These are phyloP conservation scores for Macrophya alboannulata DNA, from an alignment of 2,888 invertebrate species.

Conservation along the genomic window DNA sequence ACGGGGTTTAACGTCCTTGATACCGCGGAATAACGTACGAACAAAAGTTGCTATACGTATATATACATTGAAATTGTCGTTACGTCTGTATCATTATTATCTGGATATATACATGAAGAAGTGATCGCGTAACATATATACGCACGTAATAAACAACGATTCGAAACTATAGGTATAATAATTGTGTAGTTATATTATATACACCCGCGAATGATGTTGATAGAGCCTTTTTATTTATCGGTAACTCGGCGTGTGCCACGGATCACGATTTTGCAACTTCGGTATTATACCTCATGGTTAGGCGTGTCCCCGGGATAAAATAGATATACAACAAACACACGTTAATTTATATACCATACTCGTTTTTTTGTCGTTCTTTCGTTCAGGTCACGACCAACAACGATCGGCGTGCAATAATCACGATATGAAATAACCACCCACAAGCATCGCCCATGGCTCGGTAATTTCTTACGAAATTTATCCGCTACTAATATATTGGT, in stretches of 20 bases:
- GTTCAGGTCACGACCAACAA: slow-evolving; percentile 47
- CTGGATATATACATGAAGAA: background rate
- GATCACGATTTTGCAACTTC: slow-evolving; percentile 51
- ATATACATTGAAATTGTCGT: background rate
- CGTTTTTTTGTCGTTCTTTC: slow-evolving; percentile 30
- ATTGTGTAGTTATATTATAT: slow-evolving; percentile 6
- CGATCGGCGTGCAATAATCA: slow-evolving; percentile 19
- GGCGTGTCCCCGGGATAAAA: slow-evolving; percentile 28
- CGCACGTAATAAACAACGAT: slow-evolving; percentile 6
- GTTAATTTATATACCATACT: background rate
- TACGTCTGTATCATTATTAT: slow-evolving; percentile 21
- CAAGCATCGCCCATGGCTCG: slow-evolving; percentile 26
- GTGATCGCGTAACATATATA: background rate
- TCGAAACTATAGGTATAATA: background rate
- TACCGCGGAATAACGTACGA: slow-evolving; percentile 34
- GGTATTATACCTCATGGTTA: slow-evolving; percentile 20
- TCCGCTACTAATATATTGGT: background rate
- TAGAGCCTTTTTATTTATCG: slow-evolving; percentile 4
- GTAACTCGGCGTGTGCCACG: slow-evolving; percentile 46
- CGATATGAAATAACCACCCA: slow-evolving; percentile 35
- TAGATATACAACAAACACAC: background rate
- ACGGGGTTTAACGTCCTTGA: slow-evolving; percentile 51
- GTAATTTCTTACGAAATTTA: slow-evolving; percentile 16
- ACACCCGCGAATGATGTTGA: slow-evolving; percentile 23
- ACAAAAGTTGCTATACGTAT: slow-evolving; percentile 34